Conservation (phyloP, 2,113 vertebrate genomes). For the Opisthocomus hoazin region DNA sequence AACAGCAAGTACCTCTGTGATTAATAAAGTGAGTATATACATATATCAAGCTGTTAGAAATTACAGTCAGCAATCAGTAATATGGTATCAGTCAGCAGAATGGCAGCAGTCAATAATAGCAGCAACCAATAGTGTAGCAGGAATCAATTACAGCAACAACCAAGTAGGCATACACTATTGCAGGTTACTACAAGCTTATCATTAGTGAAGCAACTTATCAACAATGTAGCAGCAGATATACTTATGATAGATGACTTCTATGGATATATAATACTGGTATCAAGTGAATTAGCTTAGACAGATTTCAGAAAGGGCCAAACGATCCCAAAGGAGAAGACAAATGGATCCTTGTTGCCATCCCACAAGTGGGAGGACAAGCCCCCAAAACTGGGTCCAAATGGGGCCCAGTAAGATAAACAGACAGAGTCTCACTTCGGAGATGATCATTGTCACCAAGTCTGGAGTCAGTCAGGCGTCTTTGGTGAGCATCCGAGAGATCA, state of each 20-base stretch:
- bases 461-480: neutral
- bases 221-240: neutral
- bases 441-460: fast-evolving
- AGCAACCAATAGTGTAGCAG: neutral
- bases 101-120: neutral
- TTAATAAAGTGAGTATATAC: neutral
- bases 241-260: neutral
- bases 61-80: neutral
- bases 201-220: neutral
- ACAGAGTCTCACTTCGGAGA: neutral
- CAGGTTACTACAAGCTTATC: neutral
- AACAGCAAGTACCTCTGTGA: neutral
- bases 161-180: neutral
- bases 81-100: neutral
- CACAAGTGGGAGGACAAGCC: neutral
- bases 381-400: neutral
- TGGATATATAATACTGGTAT: neutral
- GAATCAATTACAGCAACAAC: neutral
- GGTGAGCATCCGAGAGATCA: fast-evolving
- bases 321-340: neutral
- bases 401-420: neutral
- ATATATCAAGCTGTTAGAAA: neutral
- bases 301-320: neutral
- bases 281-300: neutral
- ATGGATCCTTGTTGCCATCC: too few relatives aligned